phyloP scores from a whole-genome alignment of 2,888 invertebrate species.

The Eledone cirrhosa region DNA sequence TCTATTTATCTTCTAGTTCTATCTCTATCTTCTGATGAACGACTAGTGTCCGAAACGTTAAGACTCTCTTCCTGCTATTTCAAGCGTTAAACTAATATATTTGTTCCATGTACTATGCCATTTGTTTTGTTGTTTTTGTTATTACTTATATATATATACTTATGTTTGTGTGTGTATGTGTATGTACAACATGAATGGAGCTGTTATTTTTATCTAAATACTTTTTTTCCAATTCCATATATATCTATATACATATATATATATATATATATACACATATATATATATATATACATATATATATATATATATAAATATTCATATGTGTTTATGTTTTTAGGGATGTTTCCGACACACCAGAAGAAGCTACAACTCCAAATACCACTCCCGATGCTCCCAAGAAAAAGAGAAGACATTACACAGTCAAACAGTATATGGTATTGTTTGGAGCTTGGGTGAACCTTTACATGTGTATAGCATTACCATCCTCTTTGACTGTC shows the following conservation, averaged over 20 bases:
- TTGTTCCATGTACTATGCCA: too few species aligned
- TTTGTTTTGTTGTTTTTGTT: too few species aligned
- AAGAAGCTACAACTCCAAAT: neutral
- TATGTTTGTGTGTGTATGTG: neutral
- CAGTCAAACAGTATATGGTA: neutral
- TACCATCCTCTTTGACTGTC: constrained; percentile 18
- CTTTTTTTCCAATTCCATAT: neutral
- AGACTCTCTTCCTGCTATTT: too few species aligned
- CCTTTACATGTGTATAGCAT: constrained; percentile 16
- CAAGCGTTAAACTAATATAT: too few species aligned
- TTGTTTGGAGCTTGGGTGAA: constrained; percentile 23
- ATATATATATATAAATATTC: neutral
- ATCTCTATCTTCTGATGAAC: too few species aligned
- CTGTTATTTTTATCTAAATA: too few species aligned
- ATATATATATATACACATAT: neutral
- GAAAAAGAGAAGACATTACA: neutral
- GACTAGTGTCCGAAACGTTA: too few species aligned
- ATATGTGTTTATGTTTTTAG: neutral
- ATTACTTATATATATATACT: neutral
- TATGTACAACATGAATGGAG: too few species aligned
- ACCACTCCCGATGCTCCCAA: neutral
- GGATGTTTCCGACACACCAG: constrained; percentile 1
- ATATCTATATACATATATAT: neutral
- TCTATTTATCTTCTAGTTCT: too few species aligned
- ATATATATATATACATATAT: neutral